Evolutionary conservation across 2,797 vertebrate genomes (phyloP).

Genomic region (Rallus crepitans): DNA sequence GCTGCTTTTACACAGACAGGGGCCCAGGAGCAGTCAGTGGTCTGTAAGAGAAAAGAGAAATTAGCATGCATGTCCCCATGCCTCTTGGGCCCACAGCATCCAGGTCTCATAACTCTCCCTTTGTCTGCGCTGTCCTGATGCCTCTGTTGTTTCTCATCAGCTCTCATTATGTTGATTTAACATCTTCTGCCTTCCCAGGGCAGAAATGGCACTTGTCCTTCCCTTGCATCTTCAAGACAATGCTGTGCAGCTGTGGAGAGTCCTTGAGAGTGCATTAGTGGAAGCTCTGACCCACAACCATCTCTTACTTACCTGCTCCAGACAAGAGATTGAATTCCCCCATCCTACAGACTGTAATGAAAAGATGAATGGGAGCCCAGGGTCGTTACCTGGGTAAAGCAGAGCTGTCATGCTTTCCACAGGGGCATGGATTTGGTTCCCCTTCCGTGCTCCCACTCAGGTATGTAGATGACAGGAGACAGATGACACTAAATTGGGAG

Average conservation of each 20-base stretch:
- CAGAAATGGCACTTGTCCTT: conserved; percentile 36
- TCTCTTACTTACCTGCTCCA: background rate
- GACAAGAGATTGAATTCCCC: background rate
- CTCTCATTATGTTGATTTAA: conserved; percentile 61
- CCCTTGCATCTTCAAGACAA: background rate
- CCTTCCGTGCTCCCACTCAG: background rate
- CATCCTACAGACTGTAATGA: background rate
- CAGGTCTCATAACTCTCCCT: conserved; percentile 37
- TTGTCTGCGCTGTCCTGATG: conserved; percentile 18
- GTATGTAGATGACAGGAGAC: background rate
- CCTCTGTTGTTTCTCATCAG: conserved; percentile 58
- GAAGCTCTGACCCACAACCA: conserved; percentile 33
- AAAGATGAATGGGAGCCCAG: background rate
- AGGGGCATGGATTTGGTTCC: background rate
- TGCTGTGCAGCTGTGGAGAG: background rate
- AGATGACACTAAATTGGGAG: too few relatives aligned
- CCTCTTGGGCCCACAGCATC: background rate
- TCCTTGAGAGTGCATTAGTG: conserved; percentile 53
- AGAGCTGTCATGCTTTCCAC: background rate
- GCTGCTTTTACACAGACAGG: background rate
- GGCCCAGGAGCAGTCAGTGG: background rate
- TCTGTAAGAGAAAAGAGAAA: background rate
- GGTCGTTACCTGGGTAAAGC: background rate
- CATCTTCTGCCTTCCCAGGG: conserved; percentile 10
- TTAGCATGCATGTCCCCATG: background rate